These are phyloP conservation scores for Tetanocera ferruginea DNA, from an alignment of 2,888 invertebrate species.

Conservation along the genomic window DNA sequence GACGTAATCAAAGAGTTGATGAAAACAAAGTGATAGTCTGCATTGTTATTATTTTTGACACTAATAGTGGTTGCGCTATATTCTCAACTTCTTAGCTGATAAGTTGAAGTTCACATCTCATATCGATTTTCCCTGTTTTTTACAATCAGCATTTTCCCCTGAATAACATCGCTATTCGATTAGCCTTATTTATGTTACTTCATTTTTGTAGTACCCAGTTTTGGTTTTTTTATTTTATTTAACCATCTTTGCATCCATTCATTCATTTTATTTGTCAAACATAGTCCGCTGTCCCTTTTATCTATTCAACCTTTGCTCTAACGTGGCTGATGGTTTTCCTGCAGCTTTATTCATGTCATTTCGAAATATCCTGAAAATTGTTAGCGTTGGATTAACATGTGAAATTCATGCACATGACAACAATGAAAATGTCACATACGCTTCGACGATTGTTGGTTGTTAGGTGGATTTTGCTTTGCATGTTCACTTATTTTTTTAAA, in stretches of 20 bases:
- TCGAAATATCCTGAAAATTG: background rate
- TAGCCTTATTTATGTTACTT: background rate
- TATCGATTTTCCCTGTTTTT: background rate
- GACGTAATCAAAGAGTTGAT: background rate
- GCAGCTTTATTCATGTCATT: conserved; percentile 7
- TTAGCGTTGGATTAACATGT: conserved; percentile 3
- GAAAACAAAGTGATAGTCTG: background rate
- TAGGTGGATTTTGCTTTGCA: conserved; percentile 21
- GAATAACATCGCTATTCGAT: no score
- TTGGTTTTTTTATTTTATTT: background rate
- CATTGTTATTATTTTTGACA: conserved; percentile 16
- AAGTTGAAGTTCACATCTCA: background rate
- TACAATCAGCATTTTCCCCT: background rate
- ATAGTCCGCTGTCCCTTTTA: background rate
- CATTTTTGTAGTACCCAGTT: background rate
- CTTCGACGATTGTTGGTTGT: conserved; percentile 26
- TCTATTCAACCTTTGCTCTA: conserved; percentile 8
- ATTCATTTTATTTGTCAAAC: conserved; percentile 2
- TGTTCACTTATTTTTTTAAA: conserved; percentile 42
- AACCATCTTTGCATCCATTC: background rate
- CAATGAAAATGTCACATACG: conserved; percentile 30
- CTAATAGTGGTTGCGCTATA: background rate
- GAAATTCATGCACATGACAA: conserved; percentile 31
- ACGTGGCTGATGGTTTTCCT: background rate
- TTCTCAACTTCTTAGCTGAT: background rate